Percentiles rank a stretch among this genome's conserved stretches.
These are phyloP conservation scores for Eupithecia pulchellata DNA, from an alignment of 2,888 invertebrate genomes.

Conservation along the genomic window DNA sequence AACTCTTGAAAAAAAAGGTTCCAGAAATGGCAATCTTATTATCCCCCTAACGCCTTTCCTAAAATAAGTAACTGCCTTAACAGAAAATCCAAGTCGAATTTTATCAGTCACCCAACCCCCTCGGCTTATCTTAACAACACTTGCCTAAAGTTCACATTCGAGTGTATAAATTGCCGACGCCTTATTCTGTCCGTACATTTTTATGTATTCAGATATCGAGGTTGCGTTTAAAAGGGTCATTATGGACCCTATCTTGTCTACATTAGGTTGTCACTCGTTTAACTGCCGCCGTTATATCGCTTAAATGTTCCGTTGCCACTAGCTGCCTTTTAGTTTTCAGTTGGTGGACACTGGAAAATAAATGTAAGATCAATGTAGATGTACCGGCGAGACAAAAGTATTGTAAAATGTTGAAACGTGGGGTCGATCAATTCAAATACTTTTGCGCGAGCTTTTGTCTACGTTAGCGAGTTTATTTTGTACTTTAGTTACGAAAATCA, in stretches of 20 bases:
- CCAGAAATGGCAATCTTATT: constrained; percentile 19
- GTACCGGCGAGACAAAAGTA: background rate
- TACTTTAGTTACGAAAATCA: background rate
- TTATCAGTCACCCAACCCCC: constrained; percentile 34
- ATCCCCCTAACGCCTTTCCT: constrained; percentile 18
- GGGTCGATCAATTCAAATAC: background rate
- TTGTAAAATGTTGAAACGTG: background rate
- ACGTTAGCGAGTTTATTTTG: background rate
- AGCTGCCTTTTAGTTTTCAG: constrained; percentile 22
- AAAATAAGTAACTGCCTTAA: constrained; percentile 28
- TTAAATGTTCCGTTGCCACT: constrained; percentile 24
- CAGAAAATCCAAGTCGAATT: constrained; percentile 32
- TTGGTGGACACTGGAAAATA: constrained; percentile 13
- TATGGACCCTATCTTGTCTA: constrained; percentile 54
- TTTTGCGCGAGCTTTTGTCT: background rate
- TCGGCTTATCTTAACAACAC: constrained; percentile 44
- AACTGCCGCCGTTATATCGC: constrained; percentile 40
- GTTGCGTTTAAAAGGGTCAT: constrained; percentile 63
- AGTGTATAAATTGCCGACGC: constrained; percentile 42
- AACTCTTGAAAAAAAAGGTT: constrained; percentile 15
- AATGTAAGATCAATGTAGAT: constrained; percentile 6
- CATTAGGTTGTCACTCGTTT: constrained; percentile 52
- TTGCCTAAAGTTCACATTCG: constrained; percentile 43
- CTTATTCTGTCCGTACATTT: constrained; percentile 47
- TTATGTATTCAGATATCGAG: constrained; percentile 52